Conservation (phyloP, 2,888 invertebrate genomes). For the Acronicta leporina region DNA sequence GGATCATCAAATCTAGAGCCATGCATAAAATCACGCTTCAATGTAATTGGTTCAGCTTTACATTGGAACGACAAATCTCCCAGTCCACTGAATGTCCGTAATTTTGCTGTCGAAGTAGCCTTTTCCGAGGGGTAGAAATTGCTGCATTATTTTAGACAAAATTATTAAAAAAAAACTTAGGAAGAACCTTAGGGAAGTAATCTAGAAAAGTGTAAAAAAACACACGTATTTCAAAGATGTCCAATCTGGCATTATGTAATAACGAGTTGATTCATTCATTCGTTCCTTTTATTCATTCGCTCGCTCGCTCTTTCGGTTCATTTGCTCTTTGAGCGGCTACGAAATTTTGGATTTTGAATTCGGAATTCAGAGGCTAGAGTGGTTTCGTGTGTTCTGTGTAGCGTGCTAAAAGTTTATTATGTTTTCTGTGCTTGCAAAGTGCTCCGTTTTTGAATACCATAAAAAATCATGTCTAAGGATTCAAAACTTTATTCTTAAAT, state of each 20-base stretch:
- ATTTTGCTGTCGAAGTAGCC: too few relatives aligned
- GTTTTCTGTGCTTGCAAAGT: too few relatives aligned
- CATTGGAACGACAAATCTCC: not conserved
- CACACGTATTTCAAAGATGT: not conserved
- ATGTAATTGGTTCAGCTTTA: not conserved
- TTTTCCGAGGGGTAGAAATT: too few relatives aligned
- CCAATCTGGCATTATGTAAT: conserved; percentile 27
- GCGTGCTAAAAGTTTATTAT: not conserved
- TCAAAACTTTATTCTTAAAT: too few relatives aligned
- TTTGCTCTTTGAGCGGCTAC: conserved; percentile 28
- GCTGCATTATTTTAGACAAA: too few relatives aligned
- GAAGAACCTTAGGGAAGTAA: too few relatives aligned
- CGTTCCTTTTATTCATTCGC: conserved; percentile 28
- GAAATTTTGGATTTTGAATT: conserved; percentile 25
- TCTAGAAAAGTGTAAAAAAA: too few relatives aligned
- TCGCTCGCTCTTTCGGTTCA: conserved; percentile 18
- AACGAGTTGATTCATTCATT: conserved; percentile 20
- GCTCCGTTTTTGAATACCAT: too few relatives aligned
- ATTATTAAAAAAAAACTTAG: too few relatives aligned
- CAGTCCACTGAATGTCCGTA: too few relatives aligned
- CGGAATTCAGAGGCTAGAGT: conserved; percentile 1
- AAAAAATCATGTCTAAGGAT: too few relatives aligned
- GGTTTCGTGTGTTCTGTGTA: not conserved
- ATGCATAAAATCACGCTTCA: conserved; percentile 37
- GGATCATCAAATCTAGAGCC: not conserved